Evolutionary conservation across 2,888 invertebrate genomes (phyloP), one percentile per base, ranked within the genome.

Genomic region (Caradrina clavipalpis): DNA sequence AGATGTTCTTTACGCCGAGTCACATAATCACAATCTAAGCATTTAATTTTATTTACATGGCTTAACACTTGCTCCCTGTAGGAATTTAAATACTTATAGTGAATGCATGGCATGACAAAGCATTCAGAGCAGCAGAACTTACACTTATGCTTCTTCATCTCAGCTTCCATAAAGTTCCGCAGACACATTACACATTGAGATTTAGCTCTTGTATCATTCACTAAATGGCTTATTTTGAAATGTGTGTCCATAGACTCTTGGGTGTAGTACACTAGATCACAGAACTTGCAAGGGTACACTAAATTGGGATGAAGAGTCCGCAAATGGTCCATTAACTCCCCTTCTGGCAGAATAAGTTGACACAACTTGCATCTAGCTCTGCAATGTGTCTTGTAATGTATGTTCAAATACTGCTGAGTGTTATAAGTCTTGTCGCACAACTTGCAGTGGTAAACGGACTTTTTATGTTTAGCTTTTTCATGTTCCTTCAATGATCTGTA

Each of bases 81-180:
- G 0, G 90, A 89, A 58, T 87, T 83, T 3, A 92, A 76, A 69
- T 90, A 92, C 58, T 81, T 88, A 31, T 89, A 87, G 81, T 93
- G 92, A 26, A 92, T 61, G 47, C 92, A 93, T 0, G 91, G 88
- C 67, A 87, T 85, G 1, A 87, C 84, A 31, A 80, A 72, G 64
- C 92, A 92, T 64, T 92, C 90, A 0, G 90, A 76, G 61, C 92
- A 92, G 6, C 83, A 81, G 65, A 89, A 92, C 68, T 90, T 91
- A 65, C 92, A 92, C 72, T 86, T 91, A 62, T 92, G 92, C 2
- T 63, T 77, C n/a, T 80, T 85, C 3, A 88, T 69, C 56, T 90
- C 86, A 1, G 56, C 59, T 3, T 87, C 83, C 19, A 74, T 80
- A 15, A 91, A 87, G 51, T 84, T 87, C 47, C 80, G 89, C 0